Evolutionary conservation across 2,113 vertebrate genomes (phyloP).

Genomic region (Rhipidura dahli): DNA sequence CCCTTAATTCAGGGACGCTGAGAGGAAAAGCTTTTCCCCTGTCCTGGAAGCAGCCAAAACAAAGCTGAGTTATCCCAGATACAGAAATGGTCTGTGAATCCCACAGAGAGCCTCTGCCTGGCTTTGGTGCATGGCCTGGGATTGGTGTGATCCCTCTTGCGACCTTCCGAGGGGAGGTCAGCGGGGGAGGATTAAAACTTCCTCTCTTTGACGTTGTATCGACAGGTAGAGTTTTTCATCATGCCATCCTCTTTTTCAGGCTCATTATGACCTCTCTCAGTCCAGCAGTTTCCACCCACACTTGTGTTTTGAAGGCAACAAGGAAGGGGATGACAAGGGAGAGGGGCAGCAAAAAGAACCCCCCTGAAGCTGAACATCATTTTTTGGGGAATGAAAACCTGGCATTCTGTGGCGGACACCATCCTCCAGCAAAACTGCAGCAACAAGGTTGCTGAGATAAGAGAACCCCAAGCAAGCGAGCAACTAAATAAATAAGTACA

Average conservation of each 20-base stretch:
- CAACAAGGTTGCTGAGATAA: constrained; percentile 8
- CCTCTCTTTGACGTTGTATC: neutral
- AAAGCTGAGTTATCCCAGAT: constrained; percentile 40
- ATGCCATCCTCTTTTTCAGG: neutral
- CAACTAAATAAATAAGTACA: constrained; percentile 44
- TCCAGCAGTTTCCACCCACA: neutral
- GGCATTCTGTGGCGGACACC: neutral
- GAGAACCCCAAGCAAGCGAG: neutral
- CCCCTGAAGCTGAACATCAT: neutral
- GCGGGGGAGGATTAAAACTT: neutral
- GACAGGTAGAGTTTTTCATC: neutral
- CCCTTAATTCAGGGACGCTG: neutral
- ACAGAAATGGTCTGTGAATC: neutral
- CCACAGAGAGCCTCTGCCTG: neutral
- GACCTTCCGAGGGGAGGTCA: neutral
- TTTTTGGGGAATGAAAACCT: neutral
- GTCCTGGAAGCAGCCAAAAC: constrained; percentile 35
- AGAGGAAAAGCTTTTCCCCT: neutral
- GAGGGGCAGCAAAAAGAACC: neutral
- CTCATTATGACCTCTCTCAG: neutral
- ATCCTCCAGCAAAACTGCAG: neutral
- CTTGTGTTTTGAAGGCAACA: neutral
- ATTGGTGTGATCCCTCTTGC: neutral
- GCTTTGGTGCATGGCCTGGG: rapidly evolving
- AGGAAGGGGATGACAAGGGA: neutral